A percentile compares a stretch with the other conserved stretches of the same genome.
Conservation (phyloP, 2,113 vertebrate genomes). For the Hiodon alosoides region DNA sequence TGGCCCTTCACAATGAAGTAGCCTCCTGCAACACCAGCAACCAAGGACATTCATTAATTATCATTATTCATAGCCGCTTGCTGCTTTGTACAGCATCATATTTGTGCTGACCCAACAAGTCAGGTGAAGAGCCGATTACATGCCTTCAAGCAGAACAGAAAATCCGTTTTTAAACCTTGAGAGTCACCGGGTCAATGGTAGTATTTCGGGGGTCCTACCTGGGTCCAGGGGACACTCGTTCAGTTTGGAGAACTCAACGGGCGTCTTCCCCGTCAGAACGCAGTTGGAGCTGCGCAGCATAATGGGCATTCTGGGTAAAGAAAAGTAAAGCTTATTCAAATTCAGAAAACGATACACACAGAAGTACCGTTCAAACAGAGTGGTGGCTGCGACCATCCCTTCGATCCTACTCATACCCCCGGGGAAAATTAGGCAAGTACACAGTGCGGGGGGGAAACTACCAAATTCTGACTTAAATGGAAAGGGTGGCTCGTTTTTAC, state of each 20-base stretch:
- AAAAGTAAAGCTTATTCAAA: neutral
- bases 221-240: constrained; percentile 96
- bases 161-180: no score
- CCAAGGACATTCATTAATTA: neutral
- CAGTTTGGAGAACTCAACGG: constrained; percentile 89
- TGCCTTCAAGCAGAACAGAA: no score
- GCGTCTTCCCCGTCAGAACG: constrained; percentile 89
- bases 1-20: constrained; percentile 98
- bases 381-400: no score
- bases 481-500: no score
- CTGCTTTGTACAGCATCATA: no score
- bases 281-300: constrained; percentile 97
- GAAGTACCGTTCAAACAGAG: no score
- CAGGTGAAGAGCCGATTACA: neutral
- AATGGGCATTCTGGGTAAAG: constrained; percentile 85
- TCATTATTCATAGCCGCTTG: no score
- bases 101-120: no score
- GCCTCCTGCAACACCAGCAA: constrained; percentile 65
- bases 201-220: constrained; percentile 57
- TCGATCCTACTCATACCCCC: neutral
- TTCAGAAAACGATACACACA: neutral
- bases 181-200: neutral
- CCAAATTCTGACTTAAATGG: no score
- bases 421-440: neutral
- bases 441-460: no score